Evolutionary conservation across 2,797 vertebrate species (phyloP).

Genomic region (Thripadectes ignobilis): DNA sequence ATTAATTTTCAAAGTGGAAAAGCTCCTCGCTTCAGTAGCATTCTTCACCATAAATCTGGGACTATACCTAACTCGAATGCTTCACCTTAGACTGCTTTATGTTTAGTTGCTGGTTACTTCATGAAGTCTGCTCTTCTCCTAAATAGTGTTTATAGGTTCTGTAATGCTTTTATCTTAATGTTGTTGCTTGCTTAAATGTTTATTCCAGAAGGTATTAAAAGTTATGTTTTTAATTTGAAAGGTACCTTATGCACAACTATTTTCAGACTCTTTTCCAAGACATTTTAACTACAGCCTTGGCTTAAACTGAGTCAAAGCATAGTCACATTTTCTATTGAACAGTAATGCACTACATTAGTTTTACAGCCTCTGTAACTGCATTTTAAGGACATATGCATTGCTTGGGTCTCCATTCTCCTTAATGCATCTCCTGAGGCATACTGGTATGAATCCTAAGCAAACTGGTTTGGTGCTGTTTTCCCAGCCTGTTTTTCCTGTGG

Average conservation of each 20-base stretch:
- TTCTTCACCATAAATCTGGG: background rate
- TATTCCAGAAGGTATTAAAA: constrained; percentile 2
- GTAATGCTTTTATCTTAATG: background rate
- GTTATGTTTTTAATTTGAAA: background rate
- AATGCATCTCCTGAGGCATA: background rate
- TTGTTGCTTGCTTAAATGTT: constrained; percentile 9
- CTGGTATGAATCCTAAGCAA: constrained; percentile 6
- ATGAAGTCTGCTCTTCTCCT: background rate
- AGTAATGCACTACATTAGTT: background rate
- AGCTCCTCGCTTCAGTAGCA: background rate
- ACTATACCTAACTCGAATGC: background rate
- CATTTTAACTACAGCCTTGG: background rate
- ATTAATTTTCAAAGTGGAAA: background rate
- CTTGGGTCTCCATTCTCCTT: background rate
- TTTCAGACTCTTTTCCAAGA: background rate
- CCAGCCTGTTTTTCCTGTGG: background rate
- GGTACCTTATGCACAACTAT: background rate
- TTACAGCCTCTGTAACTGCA: background rate
- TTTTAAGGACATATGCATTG: background rate
- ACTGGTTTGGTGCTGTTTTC: background rate
- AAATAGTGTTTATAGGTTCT: background rate
- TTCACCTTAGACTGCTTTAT: background rate
- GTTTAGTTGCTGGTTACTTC: background rate
- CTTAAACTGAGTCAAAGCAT: constrained; percentile 9
- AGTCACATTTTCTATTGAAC: background rate